Percentiles rank a stretch among this genome's conserved stretches.
Evolutionary conservation across 1,140 invertebrate genomes (phyloP).

Genomic region (Drosophila repletoides): DNA sequence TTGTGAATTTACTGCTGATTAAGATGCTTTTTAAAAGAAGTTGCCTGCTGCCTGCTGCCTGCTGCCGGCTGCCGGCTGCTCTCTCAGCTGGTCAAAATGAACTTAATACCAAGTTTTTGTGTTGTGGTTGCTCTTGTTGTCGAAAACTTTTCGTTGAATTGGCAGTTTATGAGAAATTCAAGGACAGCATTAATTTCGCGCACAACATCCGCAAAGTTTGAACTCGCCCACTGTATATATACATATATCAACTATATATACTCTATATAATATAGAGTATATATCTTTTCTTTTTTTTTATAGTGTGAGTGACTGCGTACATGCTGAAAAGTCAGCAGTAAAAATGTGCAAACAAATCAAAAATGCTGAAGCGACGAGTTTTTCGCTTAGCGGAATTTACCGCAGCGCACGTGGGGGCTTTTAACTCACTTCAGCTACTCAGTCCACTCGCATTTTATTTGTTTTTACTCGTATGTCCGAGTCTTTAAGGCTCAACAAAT

Average conservation of each 20-base stretch:
- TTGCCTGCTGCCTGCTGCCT: too few species aligned
- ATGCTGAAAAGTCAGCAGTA: conserved; percentile 51
- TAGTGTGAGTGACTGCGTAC: conserved; percentile 24
- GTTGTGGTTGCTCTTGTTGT: conserved; percentile 10
- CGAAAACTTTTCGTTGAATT: conserved; percentile 67
- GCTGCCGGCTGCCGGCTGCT: too few species aligned
- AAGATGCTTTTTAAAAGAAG: conserved; percentile 71
- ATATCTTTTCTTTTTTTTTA: not conserved
- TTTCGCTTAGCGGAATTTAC: conserved; percentile 14
- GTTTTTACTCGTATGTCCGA: not conserved
- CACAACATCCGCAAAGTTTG: conserved; percentile 48
- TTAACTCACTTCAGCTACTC: not conserved
- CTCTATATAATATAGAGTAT: not conserved
- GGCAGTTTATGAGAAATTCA: conserved; percentile 76
- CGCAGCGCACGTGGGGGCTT: not conserved
- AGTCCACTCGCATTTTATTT: not conserved
- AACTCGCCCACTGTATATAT: conserved; percentile 32
- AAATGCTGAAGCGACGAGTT: conserved; percentile 40
- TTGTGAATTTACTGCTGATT: conserved; percentile 80
- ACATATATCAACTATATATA: not conserved
- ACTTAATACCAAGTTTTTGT: conserved; percentile 61
- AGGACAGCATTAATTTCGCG: conserved; percentile 70
- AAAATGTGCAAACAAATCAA: conserved; percentile 55
- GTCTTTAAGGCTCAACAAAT: not conserved
- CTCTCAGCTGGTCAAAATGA: conserved; percentile 22